Base-by-base conservation (phyloP, 2,888 invertebrate genomes). In the Caenorhabditis panamensis region DNA sequence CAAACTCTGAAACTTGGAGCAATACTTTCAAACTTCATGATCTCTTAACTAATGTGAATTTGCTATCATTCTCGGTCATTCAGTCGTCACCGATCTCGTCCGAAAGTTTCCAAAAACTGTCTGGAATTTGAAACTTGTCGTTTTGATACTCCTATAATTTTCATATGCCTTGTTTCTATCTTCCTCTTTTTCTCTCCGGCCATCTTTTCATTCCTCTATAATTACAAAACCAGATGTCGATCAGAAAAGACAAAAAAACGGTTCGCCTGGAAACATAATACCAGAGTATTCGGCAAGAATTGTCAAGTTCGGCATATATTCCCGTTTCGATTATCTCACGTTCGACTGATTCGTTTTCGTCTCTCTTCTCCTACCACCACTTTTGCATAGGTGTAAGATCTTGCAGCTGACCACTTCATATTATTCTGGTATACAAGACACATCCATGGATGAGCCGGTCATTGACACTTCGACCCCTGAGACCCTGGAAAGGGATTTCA, bases 391-490 rank as follows among this genome's bases (percentile, higher is more conserved):
- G 49, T 58, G 53, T 26, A 26, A 51, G 44, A 16, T n/a, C 18
- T 68, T 62, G 20, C 68, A 62, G 68, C 49, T 67, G 66, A 66
- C 59, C 59, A 53, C 61, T 64, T 58, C 53, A 31, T n/a, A 26
- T 36, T n/a, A 18, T 51, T 41, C 24, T 22, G n/a, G 16, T 24
- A 20, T 13, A 11, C 11, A 26, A 44, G 28, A 47, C 54, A 54
- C 66, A 49, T 59, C 26, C 26, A 82, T 82, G 82, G 73, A 82
- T 76, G 77, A 68, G 56, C 82, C 82, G 47, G 76, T 89, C 64
- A 89, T 89, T 64, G 89, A 89, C 82, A 86, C 84, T 1, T 89
- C 88, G 1, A 89, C 89, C 3, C 88, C 89, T 47, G 88, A 89
- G 71, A 86, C 86, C 0, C 61, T 89, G 49, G 89, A 89, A 58